Base-by-base conservation (phyloP, 2,113 vertebrate genomes). In the Scomber japonicus region DNA sequence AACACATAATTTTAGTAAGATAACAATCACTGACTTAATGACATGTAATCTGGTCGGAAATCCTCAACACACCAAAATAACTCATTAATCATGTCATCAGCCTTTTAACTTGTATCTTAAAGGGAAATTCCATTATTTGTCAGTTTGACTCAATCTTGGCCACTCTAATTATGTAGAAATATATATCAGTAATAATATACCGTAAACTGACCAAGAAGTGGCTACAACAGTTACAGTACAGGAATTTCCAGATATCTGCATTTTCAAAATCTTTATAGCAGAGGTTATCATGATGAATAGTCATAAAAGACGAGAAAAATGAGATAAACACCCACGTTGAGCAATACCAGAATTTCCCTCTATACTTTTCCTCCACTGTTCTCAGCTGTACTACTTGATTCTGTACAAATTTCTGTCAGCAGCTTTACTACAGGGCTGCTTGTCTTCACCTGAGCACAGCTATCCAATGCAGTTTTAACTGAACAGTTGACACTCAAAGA, bases 391-490 rank as follows among this genome's bases (percentile, higher is more conserved):
- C 17, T 27, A n/a, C 24, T 68, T 13, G 11, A 45, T 57, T 65
- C 5, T 54, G 65, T 51, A 46, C 24, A 31, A 19, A 48, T 13
- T 3, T 15, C 30, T 2, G 7, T 45, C 69, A 63, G 31, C 3
- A 49, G 40, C 9, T 27, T 51, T 35, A 16, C 35, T 30, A 15
- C 49, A 60, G 53, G 27, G 61, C 19, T 30, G 48, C 8, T 46
- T 27, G 46, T 66, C 12, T 17, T 49, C 16, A 8, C 10, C 5
- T 16, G 35, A 4, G 35, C 35, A 40, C 35, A 40, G 16, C 67
- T 46, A 65, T 60, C 61, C 30, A n/a, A 9, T 40, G 19, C n/a
- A 51, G 44, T 62, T 65, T 74, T 19, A 67, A 66, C 68, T n/a
- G 21, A 31, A 69, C 46, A 71, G 40, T 44, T 77, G 35, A 71